Conservation (phyloP, 1,140 invertebrate genomes). For the Lordiphosa collinella region DNA sequence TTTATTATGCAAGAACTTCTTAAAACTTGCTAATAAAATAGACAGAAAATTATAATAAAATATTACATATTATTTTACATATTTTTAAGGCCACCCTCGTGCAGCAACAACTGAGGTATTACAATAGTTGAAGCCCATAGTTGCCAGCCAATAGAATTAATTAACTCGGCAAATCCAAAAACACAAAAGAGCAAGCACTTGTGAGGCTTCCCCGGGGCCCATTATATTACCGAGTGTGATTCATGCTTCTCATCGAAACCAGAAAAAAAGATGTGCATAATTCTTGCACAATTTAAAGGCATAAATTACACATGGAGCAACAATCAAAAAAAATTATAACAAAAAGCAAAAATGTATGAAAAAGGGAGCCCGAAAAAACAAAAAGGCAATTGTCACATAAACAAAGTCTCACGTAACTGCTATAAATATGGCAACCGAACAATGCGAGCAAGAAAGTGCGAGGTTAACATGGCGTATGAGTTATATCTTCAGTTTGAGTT, state of each 20-base stretch:
- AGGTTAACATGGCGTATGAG: slow-evolving; percentile 74
- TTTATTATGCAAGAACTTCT: too few relatives aligned
- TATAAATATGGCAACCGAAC: slow-evolving; percentile 55
- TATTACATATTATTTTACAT: too few relatives aligned
- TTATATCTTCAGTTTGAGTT: slow-evolving; percentile 42
- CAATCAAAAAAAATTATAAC: slow-evolving; percentile 50
- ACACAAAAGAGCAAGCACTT: slow-evolving; percentile 21
- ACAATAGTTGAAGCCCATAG: too few relatives aligned
- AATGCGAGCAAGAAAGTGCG: slow-evolving; percentile 43
- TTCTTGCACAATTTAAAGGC: slow-evolving; percentile 68
- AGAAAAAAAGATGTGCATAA: slow-evolving; percentile 39
- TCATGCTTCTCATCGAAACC: too few relatives aligned
- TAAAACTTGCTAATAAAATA: too few relatives aligned
- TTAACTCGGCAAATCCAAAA: slow-evolving; percentile 11
- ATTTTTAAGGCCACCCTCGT: too few relatives aligned
- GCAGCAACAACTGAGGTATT: too few relatives aligned
- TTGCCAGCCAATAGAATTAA: slow-evolving; percentile 19
- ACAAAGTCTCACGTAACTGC: slow-evolving; percentile 75
- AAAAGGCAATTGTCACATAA: slow-evolving; percentile 76
- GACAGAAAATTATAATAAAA: too few relatives aligned
- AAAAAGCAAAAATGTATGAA: slow-evolving; percentile 27
- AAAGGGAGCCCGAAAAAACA: slow-evolving; percentile 35
- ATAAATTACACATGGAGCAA: slow-evolving; percentile 63
- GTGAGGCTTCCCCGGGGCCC: slow-evolving; percentile 25
- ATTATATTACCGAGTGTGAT: not conserved